Percentiles rank a stretch among this genome's conserved stretches.
Conservation (phyloP, 2,113 vertebrate species). For the Emydocephalus ijimae region DNA sequence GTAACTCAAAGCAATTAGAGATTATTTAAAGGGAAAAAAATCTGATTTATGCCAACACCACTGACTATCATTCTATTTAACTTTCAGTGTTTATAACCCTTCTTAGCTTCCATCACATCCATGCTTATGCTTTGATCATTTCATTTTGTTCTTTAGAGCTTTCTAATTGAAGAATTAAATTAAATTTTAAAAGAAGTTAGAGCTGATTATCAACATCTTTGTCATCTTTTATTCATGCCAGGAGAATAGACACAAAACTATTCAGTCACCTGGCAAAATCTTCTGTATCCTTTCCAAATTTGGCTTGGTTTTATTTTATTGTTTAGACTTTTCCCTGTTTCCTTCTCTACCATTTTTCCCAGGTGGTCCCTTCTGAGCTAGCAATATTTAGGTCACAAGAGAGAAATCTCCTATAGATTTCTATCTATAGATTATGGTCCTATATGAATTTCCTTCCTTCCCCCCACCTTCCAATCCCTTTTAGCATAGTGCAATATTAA, state of each 20-base stretch:
- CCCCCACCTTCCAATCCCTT: no score
- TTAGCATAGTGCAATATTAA: no score
- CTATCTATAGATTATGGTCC: not conserved
- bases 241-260: not conserved
- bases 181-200: not conserved
- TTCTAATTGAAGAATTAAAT: not conserved
- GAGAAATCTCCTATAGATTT: not conserved
- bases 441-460: not conserved
- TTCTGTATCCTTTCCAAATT: not conserved
- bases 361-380: not conserved
- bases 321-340: not conserved
- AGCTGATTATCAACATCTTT: not conserved
- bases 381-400: not conserved
- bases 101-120: not conserved
- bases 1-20: not conserved
- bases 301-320: not conserved
- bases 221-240: not conserved
- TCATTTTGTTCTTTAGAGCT: not conserved
- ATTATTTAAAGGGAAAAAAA: not conserved
- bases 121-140: not conserved
- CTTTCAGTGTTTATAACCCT: not conserved
- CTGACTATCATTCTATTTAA: not conserved
- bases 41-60: not conserved
- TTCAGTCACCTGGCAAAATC: not conserved
- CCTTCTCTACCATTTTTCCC: not conserved